Conservation (phyloP, 2,797 vertebrate genomes). For the Lagocephalus sceleratus region DNA sequence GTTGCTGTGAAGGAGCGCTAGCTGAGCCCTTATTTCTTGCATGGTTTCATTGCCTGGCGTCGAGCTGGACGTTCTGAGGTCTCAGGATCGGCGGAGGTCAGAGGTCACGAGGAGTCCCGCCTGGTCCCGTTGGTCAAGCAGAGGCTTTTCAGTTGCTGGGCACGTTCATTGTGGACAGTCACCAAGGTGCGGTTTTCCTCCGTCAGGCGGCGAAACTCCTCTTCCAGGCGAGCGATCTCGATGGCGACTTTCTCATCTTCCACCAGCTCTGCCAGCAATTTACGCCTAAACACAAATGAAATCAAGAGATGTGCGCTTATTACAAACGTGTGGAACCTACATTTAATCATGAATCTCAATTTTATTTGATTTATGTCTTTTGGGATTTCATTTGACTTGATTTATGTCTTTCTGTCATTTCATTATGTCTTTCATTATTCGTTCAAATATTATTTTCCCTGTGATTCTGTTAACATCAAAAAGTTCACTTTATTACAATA, state of each 20-base stretch:
- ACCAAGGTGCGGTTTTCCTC: conserved; percentile 91
- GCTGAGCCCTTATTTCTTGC: conserved; percentile 29
- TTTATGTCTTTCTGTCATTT: background rate
- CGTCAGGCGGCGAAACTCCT: conserved; percentile 86
- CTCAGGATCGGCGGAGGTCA: conserved; percentile 52
- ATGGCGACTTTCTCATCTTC: conserved; percentile 88
- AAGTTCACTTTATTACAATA: no score
- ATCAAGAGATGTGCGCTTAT: background rate
- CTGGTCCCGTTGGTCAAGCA: conserved; percentile 83
- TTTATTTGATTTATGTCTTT: no score
- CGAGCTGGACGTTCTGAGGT: conserved; percentile 33
- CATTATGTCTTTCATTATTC: background rate
- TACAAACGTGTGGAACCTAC: background rate
- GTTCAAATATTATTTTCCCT: background rate
- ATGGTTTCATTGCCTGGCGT: conserved; percentile 23
- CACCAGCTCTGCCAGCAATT: conserved; percentile 88
- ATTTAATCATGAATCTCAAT: no score
- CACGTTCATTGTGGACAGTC: conserved; percentile 85
- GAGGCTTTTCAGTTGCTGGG: conserved; percentile 89
- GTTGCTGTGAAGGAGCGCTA: conserved; percentile 15
- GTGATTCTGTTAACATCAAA: no score
- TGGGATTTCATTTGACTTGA: background rate
- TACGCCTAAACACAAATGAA: conserved; percentile 74
- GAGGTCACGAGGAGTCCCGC: conserved; percentile 88
- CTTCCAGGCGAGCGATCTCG: conserved; percentile 86